phyloP scores from a whole-genome alignment of 53 echinoderm and acorn worm genomes.

The Antedon mediterranea region DNA sequence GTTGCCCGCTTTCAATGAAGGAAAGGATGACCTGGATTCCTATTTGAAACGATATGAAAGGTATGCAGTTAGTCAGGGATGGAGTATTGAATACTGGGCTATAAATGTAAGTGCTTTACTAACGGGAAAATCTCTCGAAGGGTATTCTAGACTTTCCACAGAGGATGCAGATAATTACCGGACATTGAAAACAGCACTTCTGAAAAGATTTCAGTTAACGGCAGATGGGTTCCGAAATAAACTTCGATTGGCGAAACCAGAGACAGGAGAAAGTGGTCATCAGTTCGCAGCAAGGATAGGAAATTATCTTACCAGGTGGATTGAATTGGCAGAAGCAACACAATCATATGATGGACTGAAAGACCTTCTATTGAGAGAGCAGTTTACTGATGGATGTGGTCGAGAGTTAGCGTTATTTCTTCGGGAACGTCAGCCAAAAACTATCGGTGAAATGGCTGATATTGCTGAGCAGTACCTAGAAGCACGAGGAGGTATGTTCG shows the following conservation, averaged over 20 bases:
- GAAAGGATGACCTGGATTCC: no score
- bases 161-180: no score
- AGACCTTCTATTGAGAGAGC: conserved; percentile 15
- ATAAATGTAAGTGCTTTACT: conserved; percentile 29
- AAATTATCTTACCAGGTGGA: conserved; percentile 21
- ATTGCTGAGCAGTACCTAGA: conserved; percentile 14
- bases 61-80: no score
- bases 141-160: background rate
- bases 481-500: no score
- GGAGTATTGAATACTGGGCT: no score
- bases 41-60: no score
- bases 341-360: background rate
- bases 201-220: no score
- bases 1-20: no score
- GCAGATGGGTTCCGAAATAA: no score
- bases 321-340: conserved; percentile 1
- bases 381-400: conserved; percentile 11
- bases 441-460: conserved; percentile 1
- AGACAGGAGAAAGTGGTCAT: conserved; percentile 4
- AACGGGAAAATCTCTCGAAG: conserved; percentile 13
- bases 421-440: conserved; percentile 6
- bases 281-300: conserved; percentile 18
- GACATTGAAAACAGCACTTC: no score
- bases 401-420: conserved; percentile 10
- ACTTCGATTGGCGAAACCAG: no score